phyloP scores from a whole-genome alignment of 2,113 vertebrate species.

The Nothocercus nigrocapillus region DNA sequence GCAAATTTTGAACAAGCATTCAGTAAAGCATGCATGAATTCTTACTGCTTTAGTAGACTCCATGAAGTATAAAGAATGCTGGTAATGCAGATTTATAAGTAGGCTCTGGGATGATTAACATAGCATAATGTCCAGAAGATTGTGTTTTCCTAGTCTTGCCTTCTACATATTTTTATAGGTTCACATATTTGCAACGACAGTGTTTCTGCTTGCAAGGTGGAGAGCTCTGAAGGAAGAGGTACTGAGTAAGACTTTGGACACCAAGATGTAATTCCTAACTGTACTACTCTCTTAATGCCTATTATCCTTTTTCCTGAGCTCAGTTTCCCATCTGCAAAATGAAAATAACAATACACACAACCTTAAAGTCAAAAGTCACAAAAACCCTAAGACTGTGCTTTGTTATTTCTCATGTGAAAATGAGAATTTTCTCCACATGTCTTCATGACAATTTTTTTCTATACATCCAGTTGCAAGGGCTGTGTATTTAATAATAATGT shows the following conservation, averaged over 20 bases:
- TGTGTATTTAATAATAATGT: background rate
- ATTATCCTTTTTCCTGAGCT: background rate
- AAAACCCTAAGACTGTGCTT: background rate
- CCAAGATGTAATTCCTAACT: background rate
- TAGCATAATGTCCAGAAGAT: background rate
- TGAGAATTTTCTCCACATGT: background rate
- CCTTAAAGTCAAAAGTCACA: background rate
- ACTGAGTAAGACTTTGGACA: background rate
- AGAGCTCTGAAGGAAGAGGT: background rate
- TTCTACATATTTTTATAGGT: background rate
- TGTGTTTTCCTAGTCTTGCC: background rate
- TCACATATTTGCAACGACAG: background rate
- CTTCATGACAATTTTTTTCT: background rate
- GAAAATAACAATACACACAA: background rate
- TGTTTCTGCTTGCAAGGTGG: background rate
- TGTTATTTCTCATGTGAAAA: background rate
- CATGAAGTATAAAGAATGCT: background rate
- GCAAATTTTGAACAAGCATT: slow-evolving; percentile 46
- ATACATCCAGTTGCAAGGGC: background rate
- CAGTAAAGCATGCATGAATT: background rate
- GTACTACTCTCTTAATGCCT: background rate
- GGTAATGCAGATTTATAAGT: background rate
- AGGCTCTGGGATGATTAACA: background rate
- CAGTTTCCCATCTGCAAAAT: background rate
- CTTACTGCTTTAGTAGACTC: background rate